A percentile compares a stretch with the other conserved stretches of the same genome.
These are phyloP conservation scores for Theretra japonica DNA, from an alignment of 2,888 invertebrate species.

Conservation along the genomic window DNA sequence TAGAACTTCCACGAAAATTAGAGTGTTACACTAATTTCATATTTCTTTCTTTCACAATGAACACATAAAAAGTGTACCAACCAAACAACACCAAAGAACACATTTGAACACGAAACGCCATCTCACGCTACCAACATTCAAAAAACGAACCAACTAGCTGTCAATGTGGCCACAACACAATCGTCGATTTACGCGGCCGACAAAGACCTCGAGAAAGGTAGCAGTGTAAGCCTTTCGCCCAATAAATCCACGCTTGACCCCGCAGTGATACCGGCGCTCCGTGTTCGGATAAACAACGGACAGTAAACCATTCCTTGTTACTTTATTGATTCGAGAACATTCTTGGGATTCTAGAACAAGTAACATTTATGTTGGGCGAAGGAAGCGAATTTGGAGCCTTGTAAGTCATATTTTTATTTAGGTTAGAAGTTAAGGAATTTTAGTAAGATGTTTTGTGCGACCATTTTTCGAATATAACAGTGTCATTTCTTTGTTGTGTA, in stretches of 20 bases:
- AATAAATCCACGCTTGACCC: constrained; percentile 12
- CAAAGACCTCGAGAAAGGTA: constrained; percentile 14
- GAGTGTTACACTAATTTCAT: no score
- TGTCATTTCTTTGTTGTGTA: no score
- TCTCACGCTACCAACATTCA: constrained; percentile 8
- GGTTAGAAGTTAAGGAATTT: no score
- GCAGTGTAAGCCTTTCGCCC: constrained; percentile 17
- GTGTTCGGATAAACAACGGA: constrained; percentile 19
- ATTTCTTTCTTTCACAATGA: no score
- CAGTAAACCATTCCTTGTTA: constrained; percentile 10
- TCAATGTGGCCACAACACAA: neutral
- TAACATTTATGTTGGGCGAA: neutral
- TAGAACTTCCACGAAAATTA: no score
- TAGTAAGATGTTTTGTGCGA: no score
- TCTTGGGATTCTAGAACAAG: neutral
- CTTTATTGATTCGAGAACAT: neutral
- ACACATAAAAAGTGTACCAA: neutral
- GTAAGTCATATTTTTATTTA: no score
- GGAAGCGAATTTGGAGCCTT: no score
- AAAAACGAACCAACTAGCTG: neutral
- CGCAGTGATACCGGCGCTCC: neutral
- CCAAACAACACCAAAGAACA: neutral
- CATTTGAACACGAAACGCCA: neutral
- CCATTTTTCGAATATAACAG: no score
- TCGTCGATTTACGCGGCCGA: neutral